These are phyloP conservation scores for Andrena flavipes DNA, from an alignment of 2,888 invertebrate species.

Conservation along the genomic window DNA sequence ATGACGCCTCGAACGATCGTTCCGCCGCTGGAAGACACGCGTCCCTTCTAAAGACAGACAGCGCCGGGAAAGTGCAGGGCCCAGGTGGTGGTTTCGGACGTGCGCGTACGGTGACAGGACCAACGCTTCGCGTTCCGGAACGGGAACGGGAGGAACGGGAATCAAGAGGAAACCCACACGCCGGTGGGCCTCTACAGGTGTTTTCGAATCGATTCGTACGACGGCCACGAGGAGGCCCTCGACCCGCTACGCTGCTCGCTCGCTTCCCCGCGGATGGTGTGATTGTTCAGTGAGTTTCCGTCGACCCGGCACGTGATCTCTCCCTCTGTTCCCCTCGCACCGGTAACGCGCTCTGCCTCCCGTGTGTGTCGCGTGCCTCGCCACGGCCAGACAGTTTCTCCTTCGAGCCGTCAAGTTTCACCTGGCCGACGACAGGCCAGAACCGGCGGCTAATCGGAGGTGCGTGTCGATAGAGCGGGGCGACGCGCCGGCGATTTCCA, in stretches of 20 bases:
- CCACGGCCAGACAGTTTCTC: slow-evolving; percentile 30
- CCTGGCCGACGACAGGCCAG: slow-evolving; percentile 5
- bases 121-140: background rate
- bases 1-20: slow-evolving; percentile 25
- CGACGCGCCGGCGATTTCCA: too few relatives aligned
- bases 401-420: slow-evolving; percentile 34
- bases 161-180: slow-evolving; percentile 50
- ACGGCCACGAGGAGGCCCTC: slow-evolving; percentile 24
- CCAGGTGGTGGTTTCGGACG: slow-evolving; percentile 1
- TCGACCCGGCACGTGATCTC: slow-evolving; percentile 55
- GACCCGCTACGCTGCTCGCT: background rate
- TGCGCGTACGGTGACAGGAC: slow-evolving; percentile 42
- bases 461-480: slow-evolving; percentile 15
- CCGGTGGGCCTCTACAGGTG: slow-evolving; percentile 59
- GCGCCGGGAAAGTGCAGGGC: slow-evolving; percentile 19
- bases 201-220: slow-evolving; percentile 59
- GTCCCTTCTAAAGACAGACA: slow-evolving; percentile 1
- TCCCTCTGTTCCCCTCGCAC: too few relatives aligned
- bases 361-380: slow-evolving; percentile 40
- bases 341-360: too few relatives aligned
- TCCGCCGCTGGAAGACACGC: slow-evolving; percentile 32
- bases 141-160: slow-evolving; percentile 6
- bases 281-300: slow-evolving; percentile 59
- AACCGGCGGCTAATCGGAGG: slow-evolving; percentile 6
- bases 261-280: slow-evolving; percentile 47